Base-by-base conservation (phyloP, 2,797 vertebrate genomes). In the Sebastes hubbsi region DNA sequence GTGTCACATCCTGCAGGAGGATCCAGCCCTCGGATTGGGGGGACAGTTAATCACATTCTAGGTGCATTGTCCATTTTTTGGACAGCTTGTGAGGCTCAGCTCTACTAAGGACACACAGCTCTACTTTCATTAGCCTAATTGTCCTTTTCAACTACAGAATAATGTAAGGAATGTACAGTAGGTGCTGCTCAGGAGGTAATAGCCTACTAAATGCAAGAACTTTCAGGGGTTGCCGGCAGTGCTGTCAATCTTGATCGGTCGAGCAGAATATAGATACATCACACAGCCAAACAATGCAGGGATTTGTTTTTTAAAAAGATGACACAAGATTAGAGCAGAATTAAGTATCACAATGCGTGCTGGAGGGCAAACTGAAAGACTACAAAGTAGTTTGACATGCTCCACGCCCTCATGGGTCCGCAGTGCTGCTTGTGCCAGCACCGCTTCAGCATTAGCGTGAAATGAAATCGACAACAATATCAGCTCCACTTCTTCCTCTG, bases 1-100 rank as follows among this genome's bases (percentile, higher is more conserved):
- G 52, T 29, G 18, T 56, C 59, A 60, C 38, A 74, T 81, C 38
- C 52, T 64, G 74, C 68, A 65, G n/a, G 32, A 79, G 22, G 52
- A 81, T 68, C 25, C 59, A 18, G 32, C 9, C 29, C 36, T 54
- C 1, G 20, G 16, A 34, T 13, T 13, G 16, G 5, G 14, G 78
- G 46, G 58, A 49, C 62, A 34, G n/a, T 72, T 79, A 52, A 32
- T 80, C 30, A 54, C 6, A 36, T 65, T 69, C 52, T 38, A 22
- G 68, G 52, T 55, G 58, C 9, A 59, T 13, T 42, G 18, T 27
- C 4, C 60, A 18, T 59, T 75, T 75, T 46, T 6, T n/a, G 5
- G 38, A 72, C 52, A 25, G 58, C 72, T 62, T 20, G 16, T 64
- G 24, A 4, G 11, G 11, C 52, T 75, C 70, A 27, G 29, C 20